Evolutionary conservation across 2,797 vertebrate genomes (phyloP), one percentile per base, ranked within the genome.

Genomic region (Ctenopoma multispine): DNA sequence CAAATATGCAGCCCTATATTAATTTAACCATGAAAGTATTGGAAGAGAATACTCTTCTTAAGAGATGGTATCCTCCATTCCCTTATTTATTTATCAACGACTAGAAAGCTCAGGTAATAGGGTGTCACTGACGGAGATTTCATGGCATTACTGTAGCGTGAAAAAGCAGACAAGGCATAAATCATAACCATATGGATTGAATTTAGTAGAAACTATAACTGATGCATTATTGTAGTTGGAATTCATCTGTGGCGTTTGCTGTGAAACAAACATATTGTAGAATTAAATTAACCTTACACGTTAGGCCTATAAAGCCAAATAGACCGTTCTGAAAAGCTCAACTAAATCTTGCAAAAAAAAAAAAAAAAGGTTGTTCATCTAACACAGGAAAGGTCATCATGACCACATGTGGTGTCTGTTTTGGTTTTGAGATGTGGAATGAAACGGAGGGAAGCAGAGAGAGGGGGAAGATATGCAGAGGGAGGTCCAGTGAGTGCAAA

Each of bases 361-460:
- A n/a, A n/a, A n/a, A n/a, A n/a, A n/a, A n/a, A n/a, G n/a, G 23
- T 63, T 73, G 63, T 43, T 54, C 79, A 79, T 85, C 63, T 81
- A 87, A 87, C 69, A 63, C 57, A 67, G 80, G 69, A 73, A 77
- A 63, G 74, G 81, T 85, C 77, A 14, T 77, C 76, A 36, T 64
- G 64, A 48, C 87, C 89, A 86, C 83, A 89, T 90, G 84, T 79
- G 81, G 83, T 44, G 81, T 84, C 85, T 89, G 82, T 83, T 91
- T 90, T 72, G 56, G 74, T 84, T 88, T 67, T 9, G 60, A 63
- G 77, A 86, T 27, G 67, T 69, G 76, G 64, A 80, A 75, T 72
- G 70, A 79, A 81, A 80, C 24, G 36, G 57, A 73, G 70, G 75
- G 74, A 63, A 63, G 58, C 64, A 29, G 72, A 63, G 72, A 63